phyloP scores from a whole-genome alignment of 1,140 invertebrate species.

The Zaprionus ghesquierei region DNA sequence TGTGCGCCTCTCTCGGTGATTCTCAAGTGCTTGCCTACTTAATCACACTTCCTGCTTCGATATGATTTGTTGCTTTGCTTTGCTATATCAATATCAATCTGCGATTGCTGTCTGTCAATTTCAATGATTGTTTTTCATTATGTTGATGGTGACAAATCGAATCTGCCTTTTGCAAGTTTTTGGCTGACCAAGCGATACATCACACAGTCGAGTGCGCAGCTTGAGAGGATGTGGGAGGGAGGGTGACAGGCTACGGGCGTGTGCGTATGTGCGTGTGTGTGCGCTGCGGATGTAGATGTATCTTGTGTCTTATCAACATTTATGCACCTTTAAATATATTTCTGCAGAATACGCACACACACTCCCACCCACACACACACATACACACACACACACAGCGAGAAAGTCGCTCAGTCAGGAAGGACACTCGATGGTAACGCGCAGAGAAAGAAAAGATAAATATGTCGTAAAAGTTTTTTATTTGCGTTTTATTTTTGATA shows the following conservation, averaged over 20 bases:
- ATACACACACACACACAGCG: background rate
- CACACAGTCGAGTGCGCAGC: constrained; percentile 48
- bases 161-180: constrained; percentile 49
- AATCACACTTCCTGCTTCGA: constrained; percentile 5
- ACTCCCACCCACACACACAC: background rate
- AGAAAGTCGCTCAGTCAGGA: constrained; percentile 18
- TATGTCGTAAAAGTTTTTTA: constrained; percentile 79
- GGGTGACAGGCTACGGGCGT: constrained; percentile 9
- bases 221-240: constrained; percentile 1
- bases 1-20: background rate
- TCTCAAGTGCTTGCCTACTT: constrained; percentile 8
- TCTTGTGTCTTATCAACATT: constrained; percentile 50
- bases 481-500: constrained; percentile 79
- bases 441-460: constrained; percentile 68
- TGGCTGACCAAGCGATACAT: constrained; percentile 73
- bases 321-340: constrained; percentile 61
- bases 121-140: constrained; percentile 75
- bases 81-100: constrained; percentile 64
- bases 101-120: constrained; percentile 56
- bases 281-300: background rate
- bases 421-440: constrained; percentile 29
- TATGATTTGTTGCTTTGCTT: constrained; percentile 10
- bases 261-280: constrained; percentile 34
- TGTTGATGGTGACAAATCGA: constrained; percentile 74
- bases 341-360: background rate